A percentile compares a stretch with the other conserved stretches of the same genome.
Conservation (phyloP, 1,140 invertebrate genomes). For the Philopotamus ludificatus region DNA sequence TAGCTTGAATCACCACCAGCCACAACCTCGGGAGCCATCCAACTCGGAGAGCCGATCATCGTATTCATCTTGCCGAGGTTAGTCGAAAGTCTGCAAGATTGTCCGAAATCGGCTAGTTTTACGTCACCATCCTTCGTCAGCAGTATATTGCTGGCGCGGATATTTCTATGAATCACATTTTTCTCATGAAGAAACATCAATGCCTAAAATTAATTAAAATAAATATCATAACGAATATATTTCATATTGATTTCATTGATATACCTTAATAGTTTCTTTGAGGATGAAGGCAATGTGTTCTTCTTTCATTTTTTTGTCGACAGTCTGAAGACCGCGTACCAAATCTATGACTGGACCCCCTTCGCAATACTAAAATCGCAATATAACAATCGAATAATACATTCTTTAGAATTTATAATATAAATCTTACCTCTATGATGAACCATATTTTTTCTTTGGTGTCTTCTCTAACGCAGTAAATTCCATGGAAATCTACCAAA, state of each 20-base stretch:
- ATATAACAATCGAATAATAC: slow-evolving; percentile 3
- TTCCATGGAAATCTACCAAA: slow-evolving; percentile 82
- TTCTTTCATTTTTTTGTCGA: slow-evolving; percentile 75
- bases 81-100: slow-evolving; percentile 75
- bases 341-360: slow-evolving; percentile 79
- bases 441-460: slow-evolving; percentile 82
- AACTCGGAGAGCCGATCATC: slow-evolving; percentile 84
- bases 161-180: slow-evolving; percentile 83
- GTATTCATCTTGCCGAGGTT: slow-evolving; percentile 68
- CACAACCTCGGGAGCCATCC: slow-evolving; percentile 89
- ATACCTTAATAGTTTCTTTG: slow-evolving; percentile 80
- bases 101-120: slow-evolving; percentile 81
- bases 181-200: slow-evolving; percentile 79
- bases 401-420: background rate
- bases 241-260: slow-evolving; percentile 37
- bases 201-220: slow-evolving; percentile 57
- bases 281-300: slow-evolving; percentile 85
- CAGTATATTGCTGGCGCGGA: slow-evolving; percentile 83
- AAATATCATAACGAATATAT: background rate
- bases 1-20: slow-evolving; percentile 57
- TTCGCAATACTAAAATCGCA: slow-evolving; percentile 68
- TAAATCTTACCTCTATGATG: slow-evolving; percentile 76
- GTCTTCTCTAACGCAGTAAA: slow-evolving; percentile 68
- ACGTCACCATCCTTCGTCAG: slow-evolving; percentile 80
- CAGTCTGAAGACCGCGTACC: slow-evolving; percentile 64